Evolutionary conservation across 2,113 vertebrate species (phyloP).

Genomic region (Erinaceus europaeus): DNA sequence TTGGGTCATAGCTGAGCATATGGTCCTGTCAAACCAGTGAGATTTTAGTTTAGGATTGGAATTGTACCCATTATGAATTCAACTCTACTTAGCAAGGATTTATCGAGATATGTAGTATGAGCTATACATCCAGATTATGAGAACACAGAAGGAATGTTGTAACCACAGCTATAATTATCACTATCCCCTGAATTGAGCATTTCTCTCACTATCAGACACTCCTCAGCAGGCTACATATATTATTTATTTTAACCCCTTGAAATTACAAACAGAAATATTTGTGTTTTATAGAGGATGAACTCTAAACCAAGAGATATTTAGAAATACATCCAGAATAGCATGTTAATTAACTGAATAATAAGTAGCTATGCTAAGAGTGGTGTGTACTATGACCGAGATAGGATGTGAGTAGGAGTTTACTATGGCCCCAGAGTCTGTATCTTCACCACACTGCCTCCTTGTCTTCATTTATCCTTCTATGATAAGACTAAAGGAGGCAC

Average conservation of each 20-base stretch:
- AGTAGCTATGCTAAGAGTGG: neutral
- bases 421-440: neutral
- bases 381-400: neutral
- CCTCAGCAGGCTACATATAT: neutral
- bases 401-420: neutral
- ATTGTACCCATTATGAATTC: neutral
- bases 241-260: conserved; percentile 35
- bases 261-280: neutral
- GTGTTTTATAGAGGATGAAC: neutral
- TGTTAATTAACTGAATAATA: neutral
- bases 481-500: neutral
- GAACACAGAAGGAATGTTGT: neutral
- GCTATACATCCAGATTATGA: neutral
- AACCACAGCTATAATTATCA: neutral
- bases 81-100: neutral
- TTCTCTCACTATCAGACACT: neutral
- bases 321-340: neutral
- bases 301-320: neutral
- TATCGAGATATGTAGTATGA: neutral
- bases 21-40: neutral
- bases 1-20: neutral
- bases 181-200: neutral
- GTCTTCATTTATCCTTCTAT: too few relatives aligned
- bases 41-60: neutral
- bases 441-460: neutral